Percentiles rank a stretch among this genome's conserved stretches.
These are phyloP conservation scores for Drosophila equinoxialis DNA, from an alignment of 1,140 invertebrate species.

Conservation along the genomic window DNA sequence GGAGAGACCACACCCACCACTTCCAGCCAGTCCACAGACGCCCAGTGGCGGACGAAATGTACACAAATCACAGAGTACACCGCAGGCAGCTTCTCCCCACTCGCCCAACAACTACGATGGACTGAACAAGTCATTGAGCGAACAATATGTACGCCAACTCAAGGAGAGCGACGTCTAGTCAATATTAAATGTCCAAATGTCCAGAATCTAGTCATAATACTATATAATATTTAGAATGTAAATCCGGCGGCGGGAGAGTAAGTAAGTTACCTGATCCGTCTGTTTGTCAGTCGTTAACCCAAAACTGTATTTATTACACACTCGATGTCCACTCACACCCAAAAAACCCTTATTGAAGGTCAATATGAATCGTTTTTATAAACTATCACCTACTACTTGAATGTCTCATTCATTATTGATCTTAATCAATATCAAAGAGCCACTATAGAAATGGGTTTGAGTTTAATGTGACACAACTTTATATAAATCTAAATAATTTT, in stretches of 20 bases:
- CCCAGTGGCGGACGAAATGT: slow-evolving; percentile 43
- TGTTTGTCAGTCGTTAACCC: slow-evolving; percentile 17
- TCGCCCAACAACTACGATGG: slow-evolving; percentile 35
- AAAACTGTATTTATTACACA: slow-evolving; percentile 12
- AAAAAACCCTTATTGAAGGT: neutral
- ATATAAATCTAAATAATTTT: neutral
- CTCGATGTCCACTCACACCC: neutral
- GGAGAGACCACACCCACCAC: slow-evolving; percentile 51
- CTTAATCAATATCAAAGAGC: too few species aligned
- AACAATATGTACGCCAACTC: slow-evolving; percentile 75
- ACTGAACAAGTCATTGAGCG: slow-evolving; percentile 75
- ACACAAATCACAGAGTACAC: slow-evolving; percentile 73
- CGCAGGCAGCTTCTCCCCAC: slow-evolving; percentile 50
- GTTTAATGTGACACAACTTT: too few species aligned
- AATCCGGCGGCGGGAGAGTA: neutral
- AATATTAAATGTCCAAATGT: slow-evolving; percentile 34
- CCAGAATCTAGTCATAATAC: slow-evolving; percentile 61
- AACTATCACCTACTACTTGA: slow-evolving; percentile 1
- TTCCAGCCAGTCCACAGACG: slow-evolving; percentile 50
- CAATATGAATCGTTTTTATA: slow-evolving; percentile 3
- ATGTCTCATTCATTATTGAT: neutral
- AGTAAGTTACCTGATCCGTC: neutral
- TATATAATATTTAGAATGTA: slow-evolving; percentile 11
- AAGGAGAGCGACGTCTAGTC: slow-evolving; percentile 80
- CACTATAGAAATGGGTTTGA: too few species aligned